Percentiles rank a stretch among this genome's conserved stretches.
Conservation (phyloP, 2,888 invertebrate genomes). For the Drosophila phalerata region DNA sequence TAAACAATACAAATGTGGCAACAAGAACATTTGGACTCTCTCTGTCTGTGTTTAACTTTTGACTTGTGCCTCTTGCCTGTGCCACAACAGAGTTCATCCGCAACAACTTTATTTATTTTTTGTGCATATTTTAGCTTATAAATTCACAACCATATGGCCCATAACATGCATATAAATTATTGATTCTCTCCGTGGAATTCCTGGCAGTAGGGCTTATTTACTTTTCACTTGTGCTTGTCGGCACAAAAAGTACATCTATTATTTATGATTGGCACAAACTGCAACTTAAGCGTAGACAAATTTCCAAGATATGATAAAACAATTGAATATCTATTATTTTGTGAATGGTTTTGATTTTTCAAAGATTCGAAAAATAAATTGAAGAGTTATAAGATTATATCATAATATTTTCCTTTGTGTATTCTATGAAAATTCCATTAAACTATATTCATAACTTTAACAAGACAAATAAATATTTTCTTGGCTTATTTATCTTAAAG, state of each 20-base stretch:
- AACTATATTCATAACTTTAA: neutral
- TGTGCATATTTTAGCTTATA: constrained; percentile 54
- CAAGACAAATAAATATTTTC: neutral
- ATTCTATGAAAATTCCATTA: too few species aligned
- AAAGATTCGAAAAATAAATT: neutral
- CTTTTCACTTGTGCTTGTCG: constrained; percentile 28
- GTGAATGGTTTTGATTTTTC: neutral
- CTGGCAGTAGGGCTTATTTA: constrained; percentile 20
- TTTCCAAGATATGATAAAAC: constrained; percentile 1
- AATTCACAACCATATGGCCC: constrained; percentile 28
- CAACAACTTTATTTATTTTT: constrained; percentile 49
- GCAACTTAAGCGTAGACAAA: constrained; percentile 5
- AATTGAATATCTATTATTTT: neutral
- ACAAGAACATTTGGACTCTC: constrained; percentile 3
- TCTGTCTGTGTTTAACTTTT: constrained; percentile 41
- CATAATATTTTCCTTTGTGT: too few species aligned
- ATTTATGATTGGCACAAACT: constrained; percentile 12
- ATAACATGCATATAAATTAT: constrained; percentile 58
- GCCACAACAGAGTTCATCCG: constrained; percentile 13
- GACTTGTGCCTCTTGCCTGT: constrained; percentile 27
- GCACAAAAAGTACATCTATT: constrained; percentile 7
- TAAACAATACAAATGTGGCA: constrained; percentile 52
- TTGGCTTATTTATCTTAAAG: neutral
- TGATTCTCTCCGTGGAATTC: constrained; percentile 31
- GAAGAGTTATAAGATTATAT: neutral